Evolutionary conservation across 2,797 vertebrate genomes (phyloP), one percentile per base, ranked within the genome.

Genomic region (Todus mexicanus): DNA sequence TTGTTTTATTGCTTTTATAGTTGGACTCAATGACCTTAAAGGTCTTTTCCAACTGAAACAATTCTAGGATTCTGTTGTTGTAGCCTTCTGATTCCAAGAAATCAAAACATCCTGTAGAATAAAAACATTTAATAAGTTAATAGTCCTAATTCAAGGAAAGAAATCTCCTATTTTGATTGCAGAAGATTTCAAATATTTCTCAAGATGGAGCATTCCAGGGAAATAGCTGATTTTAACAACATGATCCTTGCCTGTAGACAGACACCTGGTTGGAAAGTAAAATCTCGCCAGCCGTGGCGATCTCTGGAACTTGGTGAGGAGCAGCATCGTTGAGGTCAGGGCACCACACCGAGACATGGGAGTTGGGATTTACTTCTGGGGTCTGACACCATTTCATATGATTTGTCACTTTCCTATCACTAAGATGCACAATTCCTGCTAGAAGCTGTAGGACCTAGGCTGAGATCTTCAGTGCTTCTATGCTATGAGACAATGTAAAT

Each of bases 341-440:
- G 51, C 45, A 18, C 9, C 19, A 18, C 1, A 0, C 43, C 43
- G 72, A 21, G 47, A 43, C 13, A 3, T 7, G 29, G 29, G 26
- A 74, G 9, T 15, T 69, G 47, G 18, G 47, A 27, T 60, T 56
- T 73, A 60, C 60, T 70, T n/a, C 40, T 57, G n/a, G 64, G 16
- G 15, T 59, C 47, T 89, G 70, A 43, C 54, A 38, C 26, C 6
- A 1, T 71, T 87, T 61, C 54, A 2, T 15, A 3, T 25, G n/a
- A 37, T 72, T 77, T 21, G 16, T 64, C 2, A 1, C 23, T 50
- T 69, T 37, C 47, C 35, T 14, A 1, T 27, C 47, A 21, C 17
- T 3, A 4, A 15, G 31, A 43, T 40, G 70, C 33, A 8, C 20
- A 48, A 6, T 33, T 71, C 15, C 12, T n/a, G n/a, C n/a, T n/a